phyloP scores from a whole-genome alignment of 2,797 vertebrate species.

The Bradypodion ventrale region DNA sequence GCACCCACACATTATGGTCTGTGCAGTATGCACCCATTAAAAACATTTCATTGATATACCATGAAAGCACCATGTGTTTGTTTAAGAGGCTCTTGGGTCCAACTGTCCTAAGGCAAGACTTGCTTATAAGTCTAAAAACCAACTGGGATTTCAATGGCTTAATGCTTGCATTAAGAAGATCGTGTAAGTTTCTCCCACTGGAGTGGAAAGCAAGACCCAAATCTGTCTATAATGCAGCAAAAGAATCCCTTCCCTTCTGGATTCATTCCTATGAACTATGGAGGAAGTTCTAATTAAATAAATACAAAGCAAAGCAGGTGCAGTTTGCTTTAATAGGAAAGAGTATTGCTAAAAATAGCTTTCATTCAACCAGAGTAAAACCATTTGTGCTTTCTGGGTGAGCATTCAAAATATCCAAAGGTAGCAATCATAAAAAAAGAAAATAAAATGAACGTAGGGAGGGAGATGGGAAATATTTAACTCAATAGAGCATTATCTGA shows the following conservation, averaged over 20 bases:
- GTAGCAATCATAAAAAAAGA: slow-evolving; percentile 24
- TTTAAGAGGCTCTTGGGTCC: background rate
- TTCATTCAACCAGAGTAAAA: slow-evolving; percentile 35
- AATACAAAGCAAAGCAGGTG: slow-evolving; percentile 3
- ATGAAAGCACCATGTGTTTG: background rate
- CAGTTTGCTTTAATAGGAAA: slow-evolving; percentile 42
- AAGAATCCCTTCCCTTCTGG: slow-evolving; percentile 4
- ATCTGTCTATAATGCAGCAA: background rate
- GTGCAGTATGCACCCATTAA: background rate
- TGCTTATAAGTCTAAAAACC: background rate
- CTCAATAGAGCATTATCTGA: slow-evolving; percentile 48
- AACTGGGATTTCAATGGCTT: background rate
- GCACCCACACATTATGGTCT: background rate
- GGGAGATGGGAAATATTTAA: slow-evolving; percentile 28
- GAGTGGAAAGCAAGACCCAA: too few relatives aligned
- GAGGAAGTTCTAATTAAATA: slow-evolving; percentile 40
- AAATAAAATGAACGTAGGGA: slow-evolving; percentile 41
- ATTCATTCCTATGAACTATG: slow-evolving; percentile 45
- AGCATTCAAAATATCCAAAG: slow-evolving; percentile 31
- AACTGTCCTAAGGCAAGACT: background rate
- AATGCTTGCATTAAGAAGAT: background rate
- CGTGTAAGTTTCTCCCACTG: too few relatives aligned
- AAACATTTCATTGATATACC: background rate
- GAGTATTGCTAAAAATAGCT: slow-evolving; percentile 35
- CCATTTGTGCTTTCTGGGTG: slow-evolving; percentile 62